Percentiles rank a stretch among this genome's conserved stretches.
Evolutionary conservation across 2,113 vertebrate genomes (phyloP).

Genomic region (Thinocorus orbignyianus): DNA sequence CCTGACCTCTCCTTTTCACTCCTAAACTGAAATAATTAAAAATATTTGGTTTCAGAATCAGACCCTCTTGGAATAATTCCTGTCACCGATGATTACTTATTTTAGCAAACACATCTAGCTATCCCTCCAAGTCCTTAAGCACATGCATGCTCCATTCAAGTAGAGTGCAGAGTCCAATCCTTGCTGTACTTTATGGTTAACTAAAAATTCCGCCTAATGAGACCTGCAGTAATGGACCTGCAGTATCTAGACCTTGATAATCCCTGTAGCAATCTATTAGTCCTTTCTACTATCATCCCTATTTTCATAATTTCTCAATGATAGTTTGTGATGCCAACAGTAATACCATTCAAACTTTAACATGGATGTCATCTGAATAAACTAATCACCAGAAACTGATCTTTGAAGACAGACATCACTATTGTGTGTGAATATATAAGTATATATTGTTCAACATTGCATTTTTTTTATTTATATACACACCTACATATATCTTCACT

Average conservation of each 20-base stretch:
- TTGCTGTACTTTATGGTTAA: not conserved
- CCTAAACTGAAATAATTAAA: not conserved
- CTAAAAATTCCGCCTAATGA: not conserved
- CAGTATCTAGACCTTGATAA: not conserved
- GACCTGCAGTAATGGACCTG: no score
- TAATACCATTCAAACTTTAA: not conserved
- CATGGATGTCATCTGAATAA: not conserved
- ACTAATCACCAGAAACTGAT: not conserved
- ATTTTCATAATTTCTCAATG: not conserved
- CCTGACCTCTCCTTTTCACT: not conserved
- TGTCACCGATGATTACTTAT: not conserved
- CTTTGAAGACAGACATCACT: not conserved
- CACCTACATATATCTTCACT: no score
- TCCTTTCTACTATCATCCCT: not conserved
- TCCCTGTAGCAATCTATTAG: not conserved
- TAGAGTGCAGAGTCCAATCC: not conserved
- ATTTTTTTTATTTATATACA: not conserved
- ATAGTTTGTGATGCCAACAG: not conserved
- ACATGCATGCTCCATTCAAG: not conserved
- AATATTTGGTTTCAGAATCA: not conserved
- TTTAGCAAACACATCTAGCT: not conserved
- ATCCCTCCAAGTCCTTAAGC: not conserved
- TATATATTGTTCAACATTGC: not conserved
- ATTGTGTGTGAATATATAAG: not conserved
- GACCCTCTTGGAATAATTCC: not conserved